phyloP scores from a whole-genome alignment of 1,140 invertebrate species.

The Varroa destructor region DNA sequence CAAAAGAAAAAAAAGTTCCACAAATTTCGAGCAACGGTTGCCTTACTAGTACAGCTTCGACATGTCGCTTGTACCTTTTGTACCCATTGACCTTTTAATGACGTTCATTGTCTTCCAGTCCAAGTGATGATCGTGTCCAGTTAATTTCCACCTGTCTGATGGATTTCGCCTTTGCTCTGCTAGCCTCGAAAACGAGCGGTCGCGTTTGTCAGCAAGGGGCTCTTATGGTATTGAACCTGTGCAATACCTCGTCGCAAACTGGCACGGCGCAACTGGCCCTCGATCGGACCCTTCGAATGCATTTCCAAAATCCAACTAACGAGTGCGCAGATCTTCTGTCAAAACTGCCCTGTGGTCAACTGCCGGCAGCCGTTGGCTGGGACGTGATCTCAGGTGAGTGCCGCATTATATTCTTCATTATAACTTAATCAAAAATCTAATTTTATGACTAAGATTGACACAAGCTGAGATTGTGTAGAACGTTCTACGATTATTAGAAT shows the following conservation, averaged over 20 bases:
- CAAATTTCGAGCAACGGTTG: too few species aligned
- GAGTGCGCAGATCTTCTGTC: slow-evolving; percentile 6
- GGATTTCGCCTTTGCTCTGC: slow-evolving; percentile 17
- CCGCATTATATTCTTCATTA: background rate
- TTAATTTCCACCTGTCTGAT: slow-evolving; percentile 6
- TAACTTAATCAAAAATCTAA: too few species aligned
- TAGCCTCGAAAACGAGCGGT: background rate
- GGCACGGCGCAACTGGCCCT: background rate
- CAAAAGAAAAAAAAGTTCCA: too few species aligned
- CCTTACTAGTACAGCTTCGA: too few species aligned
- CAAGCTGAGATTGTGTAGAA: too few species aligned
- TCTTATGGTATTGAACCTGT: slow-evolving; percentile 10
- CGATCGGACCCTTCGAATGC: background rate
- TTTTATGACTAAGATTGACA: too few species aligned
- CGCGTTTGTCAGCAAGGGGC: slow-evolving; percentile 3
- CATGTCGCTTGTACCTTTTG: too few species aligned
- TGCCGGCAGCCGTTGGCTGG: slow-evolving; percentile 7
- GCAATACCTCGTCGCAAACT: slow-evolving; percentile 11
- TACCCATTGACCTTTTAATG: background rate
- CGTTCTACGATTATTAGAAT: too few species aligned
- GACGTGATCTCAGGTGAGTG: slow-evolving; percentile 15
- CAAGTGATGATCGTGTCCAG: slow-evolving; percentile 3
- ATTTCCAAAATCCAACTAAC: slow-evolving; percentile 17
- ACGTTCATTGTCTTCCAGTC: background rate
- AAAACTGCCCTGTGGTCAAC: slow-evolving; percentile 10